Percentiles rank a stretch among this genome's conserved stretches.
These are phyloP conservation scores for Sebastes itinus DNA, from an alignment of 2,797 vertebrate genomes.

Conservation along the genomic window DNA sequence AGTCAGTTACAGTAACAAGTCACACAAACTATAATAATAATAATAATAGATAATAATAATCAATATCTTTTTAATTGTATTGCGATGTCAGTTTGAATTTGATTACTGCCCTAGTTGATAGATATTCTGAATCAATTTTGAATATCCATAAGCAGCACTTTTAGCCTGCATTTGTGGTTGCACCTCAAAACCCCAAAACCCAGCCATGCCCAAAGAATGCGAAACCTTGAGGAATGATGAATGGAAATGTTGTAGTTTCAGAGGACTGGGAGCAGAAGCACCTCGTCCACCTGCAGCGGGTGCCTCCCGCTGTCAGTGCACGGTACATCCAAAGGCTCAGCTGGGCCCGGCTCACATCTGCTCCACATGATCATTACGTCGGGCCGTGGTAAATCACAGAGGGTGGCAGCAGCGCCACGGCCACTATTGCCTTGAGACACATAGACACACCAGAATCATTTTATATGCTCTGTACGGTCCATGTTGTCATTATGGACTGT, in stretches of 20 bases:
- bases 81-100: not conserved
- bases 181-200: not conserved
- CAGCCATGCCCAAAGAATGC: not conserved
- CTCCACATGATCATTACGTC: constrained; percentile 33
- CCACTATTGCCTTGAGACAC: constrained; percentile 6
- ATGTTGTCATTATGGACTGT: not conserved
- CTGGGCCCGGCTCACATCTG: constrained; percentile 24
- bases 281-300: constrained; percentile 12
- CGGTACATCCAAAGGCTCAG: constrained; percentile 3
- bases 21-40: not conserved
- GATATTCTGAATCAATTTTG: not conserved
- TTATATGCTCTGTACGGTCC: not conserved
- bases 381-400: constrained; percentile 12
- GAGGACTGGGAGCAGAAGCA: not conserved
- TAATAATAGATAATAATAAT: too few relatives aligned
- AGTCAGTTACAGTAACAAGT: not conserved
- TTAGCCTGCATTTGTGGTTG: not conserved
- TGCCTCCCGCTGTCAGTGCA: not conserved
- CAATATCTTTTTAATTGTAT: too few relatives aligned
- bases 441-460: not conserved
- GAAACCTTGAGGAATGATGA: not conserved
- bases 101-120: not conserved
- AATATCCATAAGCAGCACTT: not conserved
- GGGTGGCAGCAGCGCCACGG: not conserved
- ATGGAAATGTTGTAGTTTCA: not conserved